Percentiles rank a stretch among this genome's conserved stretches.
Evolutionary conservation across 1,140 invertebrate species (phyloP).

Genomic region (Dysdera silvatica): DNA sequence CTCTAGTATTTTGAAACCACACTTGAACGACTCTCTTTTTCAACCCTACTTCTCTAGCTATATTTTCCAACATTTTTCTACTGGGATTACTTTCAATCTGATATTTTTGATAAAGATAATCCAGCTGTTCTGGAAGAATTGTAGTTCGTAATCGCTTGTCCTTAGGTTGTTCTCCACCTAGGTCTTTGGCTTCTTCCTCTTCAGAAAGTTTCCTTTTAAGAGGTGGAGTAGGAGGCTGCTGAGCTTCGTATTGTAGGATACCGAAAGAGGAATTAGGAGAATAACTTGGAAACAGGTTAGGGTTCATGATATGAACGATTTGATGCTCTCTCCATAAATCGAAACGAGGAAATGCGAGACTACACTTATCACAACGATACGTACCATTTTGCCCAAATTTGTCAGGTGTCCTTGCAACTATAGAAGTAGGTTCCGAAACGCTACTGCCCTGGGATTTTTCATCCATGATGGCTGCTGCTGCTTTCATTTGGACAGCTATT

Average conservation of each 20-base stretch:
- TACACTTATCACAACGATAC: conserved; percentile 79
- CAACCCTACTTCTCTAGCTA: conserved; percentile 87
- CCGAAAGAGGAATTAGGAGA: conserved; percentile 82
- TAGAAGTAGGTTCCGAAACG: conserved; percentile 19
- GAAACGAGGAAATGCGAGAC: conserved; percentile 77
- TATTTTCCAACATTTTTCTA: conserved; percentile 93
- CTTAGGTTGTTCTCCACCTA: conserved; percentile 51
- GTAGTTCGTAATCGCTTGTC: conserved; percentile 92
- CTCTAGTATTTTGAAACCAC: conserved; percentile 88
- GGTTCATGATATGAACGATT: conserved; percentile 90
- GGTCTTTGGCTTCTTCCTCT: conserved; percentile 49
- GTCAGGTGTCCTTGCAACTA: conserved; percentile 18
- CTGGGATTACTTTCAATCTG: conserved; percentile 95
- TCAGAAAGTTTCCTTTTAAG: conserved; percentile 43
- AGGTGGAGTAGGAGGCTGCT: conserved; percentile 42
- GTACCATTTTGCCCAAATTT: conserved; percentile 34
- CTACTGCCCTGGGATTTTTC: conserved; percentile 6
- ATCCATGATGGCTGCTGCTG: conserved; percentile 17
- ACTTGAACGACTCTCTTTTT: conserved; percentile 96
- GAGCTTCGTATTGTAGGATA: conserved; percentile 81
- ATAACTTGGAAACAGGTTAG: conserved; percentile 75
- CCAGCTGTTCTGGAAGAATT: conserved; percentile 92
- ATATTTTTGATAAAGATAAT: conserved; percentile 96
- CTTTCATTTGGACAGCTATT: conserved; percentile 38
- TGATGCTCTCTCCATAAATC: conserved; percentile 92